These are phyloP conservation scores for Eulacestoma nigropectus DNA, from an alignment of 2,113 vertebrate species.

Conservation along the genomic window DNA sequence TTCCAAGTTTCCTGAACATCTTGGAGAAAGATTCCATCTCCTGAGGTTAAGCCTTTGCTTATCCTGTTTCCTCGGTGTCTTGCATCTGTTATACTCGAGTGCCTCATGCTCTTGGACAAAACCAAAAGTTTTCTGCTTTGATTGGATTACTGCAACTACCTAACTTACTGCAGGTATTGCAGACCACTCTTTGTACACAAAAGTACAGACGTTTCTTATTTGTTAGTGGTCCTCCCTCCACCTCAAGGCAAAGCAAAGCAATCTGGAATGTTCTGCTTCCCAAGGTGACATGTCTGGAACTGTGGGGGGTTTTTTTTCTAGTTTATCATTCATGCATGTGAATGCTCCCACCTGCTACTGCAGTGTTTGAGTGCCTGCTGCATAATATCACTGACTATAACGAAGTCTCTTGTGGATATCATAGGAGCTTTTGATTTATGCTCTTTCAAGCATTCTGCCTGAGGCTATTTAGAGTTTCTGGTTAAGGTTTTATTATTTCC, in stretches of 20 bases:
- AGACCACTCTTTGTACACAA: background rate
- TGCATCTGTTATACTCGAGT: background rate
- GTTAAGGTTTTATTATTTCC: background rate
- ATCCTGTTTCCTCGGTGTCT: background rate
- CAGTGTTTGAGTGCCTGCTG: background rate
- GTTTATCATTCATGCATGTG: background rate
- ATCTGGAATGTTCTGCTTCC: background rate
- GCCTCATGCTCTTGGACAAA: background rate
- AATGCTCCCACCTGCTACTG: background rate
- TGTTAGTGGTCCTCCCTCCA: background rate
- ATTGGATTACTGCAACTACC: background rate
- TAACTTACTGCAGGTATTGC: background rate
- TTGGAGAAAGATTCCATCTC: background rate
- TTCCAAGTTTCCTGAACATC: background rate
- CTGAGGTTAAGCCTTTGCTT: background rate
- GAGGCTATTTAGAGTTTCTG: background rate
- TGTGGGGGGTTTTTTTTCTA: background rate
- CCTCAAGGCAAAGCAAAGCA: background rate
- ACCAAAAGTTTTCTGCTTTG: background rate
- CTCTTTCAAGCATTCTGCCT: background rate
- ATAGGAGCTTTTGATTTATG: background rate
- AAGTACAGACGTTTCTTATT: background rate
- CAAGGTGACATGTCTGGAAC: background rate
- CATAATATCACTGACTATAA: background rate
- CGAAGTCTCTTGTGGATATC: background rate